These are phyloP conservation scores for Heptranchias perlo DNA, from an alignment of 2,113 vertebrate species.

Conservation along the genomic window DNA sequence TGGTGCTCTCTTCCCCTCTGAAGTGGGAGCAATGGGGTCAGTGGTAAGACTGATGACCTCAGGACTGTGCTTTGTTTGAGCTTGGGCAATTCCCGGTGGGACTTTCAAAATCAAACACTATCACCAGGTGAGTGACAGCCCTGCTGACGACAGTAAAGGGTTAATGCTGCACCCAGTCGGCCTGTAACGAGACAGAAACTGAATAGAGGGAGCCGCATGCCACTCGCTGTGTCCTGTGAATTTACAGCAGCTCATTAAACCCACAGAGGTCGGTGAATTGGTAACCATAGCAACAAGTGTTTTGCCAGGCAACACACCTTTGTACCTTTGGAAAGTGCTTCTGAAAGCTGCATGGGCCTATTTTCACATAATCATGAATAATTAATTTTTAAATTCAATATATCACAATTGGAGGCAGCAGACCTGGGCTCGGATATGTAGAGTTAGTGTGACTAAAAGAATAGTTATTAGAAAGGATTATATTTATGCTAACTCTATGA, in stretches of 20 bases:
- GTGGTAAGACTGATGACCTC: not conserved
- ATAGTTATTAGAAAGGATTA: conserved; percentile 31
- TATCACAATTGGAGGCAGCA: conserved; percentile 34
- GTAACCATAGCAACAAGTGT: conserved; percentile 23
- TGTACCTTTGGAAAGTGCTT: conserved; percentile 16
- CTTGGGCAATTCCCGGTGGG: not conserved
- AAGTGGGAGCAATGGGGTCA: not conserved
- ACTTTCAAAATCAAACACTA: not conserved
- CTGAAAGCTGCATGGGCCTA: not conserved
- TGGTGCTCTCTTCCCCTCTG: not conserved
- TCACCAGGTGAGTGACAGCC: not conserved
- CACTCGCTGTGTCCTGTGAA: not conserved
- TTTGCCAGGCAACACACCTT: conserved; percentile 38
- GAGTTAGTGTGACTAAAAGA: not conserved
- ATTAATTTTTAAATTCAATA: conserved; percentile 19
- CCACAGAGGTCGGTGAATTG: not conserved
- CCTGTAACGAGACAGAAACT: conserved; percentile 1
- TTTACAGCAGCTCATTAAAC: conserved; percentile 31
- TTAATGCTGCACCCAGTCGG: not conserved
- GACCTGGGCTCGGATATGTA: not conserved
- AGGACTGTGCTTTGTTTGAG: not conserved
- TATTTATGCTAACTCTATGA: conserved; percentile 11
- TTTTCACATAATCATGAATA: conserved; percentile 18
- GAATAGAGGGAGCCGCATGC: not conserved
- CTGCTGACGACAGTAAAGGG: not conserved